phyloP scores from a whole-genome alignment of 2,797 vertebrate genomes.

The Morus bassanus region DNA sequence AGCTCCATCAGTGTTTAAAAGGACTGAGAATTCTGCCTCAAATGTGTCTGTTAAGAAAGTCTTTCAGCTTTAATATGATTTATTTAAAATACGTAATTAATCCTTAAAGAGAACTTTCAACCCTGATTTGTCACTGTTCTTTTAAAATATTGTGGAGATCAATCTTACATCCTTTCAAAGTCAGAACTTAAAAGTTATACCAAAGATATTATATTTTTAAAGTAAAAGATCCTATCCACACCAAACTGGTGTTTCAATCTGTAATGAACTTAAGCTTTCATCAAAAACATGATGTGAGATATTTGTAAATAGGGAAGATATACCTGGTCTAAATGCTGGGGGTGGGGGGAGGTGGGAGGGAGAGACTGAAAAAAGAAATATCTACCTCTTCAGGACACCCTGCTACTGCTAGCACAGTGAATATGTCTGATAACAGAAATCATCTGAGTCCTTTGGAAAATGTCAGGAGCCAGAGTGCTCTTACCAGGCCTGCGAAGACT shows the following conservation, averaged over 20 bases:
- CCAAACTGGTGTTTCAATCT: background rate
- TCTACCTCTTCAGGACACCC: background rate
- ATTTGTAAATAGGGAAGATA: background rate
- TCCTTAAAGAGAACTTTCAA: background rate
- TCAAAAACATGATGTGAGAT: background rate
- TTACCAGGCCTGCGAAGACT: background rate
- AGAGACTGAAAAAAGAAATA: background rate
- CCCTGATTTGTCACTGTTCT: background rate
- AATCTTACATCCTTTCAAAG: background rate
- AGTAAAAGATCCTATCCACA: background rate
- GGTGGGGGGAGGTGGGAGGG: rapidly evolving
- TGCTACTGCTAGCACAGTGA: background rate
- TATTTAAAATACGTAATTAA: slow-evolving; percentile 17
- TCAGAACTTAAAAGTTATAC: background rate
- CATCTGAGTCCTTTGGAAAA: background rate
- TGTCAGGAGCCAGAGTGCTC: background rate
- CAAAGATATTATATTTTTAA: background rate
- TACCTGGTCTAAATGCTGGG: background rate
- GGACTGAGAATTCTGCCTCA: background rate
- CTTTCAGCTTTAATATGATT: background rate
- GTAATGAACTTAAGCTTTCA: background rate
- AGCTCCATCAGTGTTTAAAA: background rate
- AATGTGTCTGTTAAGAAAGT: background rate
- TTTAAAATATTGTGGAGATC: background rate
- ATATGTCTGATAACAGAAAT: background rate